Conservation (phyloP, 1,140 invertebrate species). For the Dendroctonus ponderosae region DNA sequence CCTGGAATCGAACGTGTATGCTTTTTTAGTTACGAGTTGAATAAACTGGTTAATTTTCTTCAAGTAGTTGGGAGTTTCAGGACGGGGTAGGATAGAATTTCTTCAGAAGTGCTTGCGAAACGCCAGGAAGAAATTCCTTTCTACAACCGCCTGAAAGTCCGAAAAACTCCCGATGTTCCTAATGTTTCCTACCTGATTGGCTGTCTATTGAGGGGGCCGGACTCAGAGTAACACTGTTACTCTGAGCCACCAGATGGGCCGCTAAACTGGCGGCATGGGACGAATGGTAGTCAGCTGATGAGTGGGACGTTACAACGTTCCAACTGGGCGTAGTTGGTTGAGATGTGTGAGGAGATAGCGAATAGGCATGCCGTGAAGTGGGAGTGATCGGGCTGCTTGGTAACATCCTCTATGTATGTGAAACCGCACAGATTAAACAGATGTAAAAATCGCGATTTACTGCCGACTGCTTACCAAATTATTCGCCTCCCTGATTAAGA, state of each 20-base stretch:
- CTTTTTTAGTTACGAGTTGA: no score
- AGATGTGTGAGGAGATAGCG: conserved; percentile 67
- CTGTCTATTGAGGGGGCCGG: conserved; percentile 86
- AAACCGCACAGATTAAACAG: not conserved
- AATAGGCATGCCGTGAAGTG: conserved; percentile 73
- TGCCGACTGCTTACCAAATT: conserved; percentile 51
- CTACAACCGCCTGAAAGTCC: no score
- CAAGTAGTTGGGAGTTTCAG: no score
- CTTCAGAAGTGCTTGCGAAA: no score
- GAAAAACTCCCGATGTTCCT: no score
- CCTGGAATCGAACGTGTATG: no score
- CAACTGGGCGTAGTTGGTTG: conserved; percentile 77
- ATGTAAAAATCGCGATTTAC: not conserved
- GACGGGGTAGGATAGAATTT: not conserved
- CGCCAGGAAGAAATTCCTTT: no score
- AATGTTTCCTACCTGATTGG: conserved; percentile 58
- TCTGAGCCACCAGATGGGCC: conserved; percentile 63
- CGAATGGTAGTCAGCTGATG: conserved; percentile 62
- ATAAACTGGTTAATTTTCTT: no score
- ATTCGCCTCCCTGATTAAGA: conserved; percentile 78
- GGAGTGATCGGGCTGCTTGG: conserved; percentile 83
- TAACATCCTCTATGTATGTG: conserved; percentile 61
- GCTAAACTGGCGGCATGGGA: conserved; percentile 63
- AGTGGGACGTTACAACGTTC: conserved; percentile 60
- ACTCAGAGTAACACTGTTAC: conserved; percentile 83